These are phyloP conservation scores for Poecilia gillii DNA, from an alignment of 2,797 vertebrate genomes.

Conservation along the genomic window DNA sequence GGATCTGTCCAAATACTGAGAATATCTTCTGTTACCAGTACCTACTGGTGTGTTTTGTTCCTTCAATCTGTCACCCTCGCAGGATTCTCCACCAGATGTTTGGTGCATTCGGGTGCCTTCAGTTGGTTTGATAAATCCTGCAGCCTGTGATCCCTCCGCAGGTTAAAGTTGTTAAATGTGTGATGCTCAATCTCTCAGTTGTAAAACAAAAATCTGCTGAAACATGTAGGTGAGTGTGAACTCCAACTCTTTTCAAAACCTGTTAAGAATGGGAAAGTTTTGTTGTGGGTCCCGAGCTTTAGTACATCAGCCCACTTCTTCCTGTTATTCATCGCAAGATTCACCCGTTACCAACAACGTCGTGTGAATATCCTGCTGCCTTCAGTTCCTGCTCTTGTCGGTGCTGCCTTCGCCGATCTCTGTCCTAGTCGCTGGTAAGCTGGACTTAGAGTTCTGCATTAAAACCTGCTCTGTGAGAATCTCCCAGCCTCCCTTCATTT, in stretches of 20 bases:
- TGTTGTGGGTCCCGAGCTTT: background rate
- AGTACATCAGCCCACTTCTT: background rate
- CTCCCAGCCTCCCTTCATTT: background rate
- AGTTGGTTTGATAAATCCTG: background rate
- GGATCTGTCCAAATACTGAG: background rate
- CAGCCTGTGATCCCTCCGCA: background rate
- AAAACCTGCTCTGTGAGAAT: background rate
- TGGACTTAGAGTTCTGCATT: background rate
- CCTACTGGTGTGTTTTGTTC: background rate
- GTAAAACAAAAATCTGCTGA: slow-evolving; percentile 2
- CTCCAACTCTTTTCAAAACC: background rate
- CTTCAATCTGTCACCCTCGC: background rate
- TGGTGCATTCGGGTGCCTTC: background rate
- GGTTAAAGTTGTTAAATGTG: background rate
- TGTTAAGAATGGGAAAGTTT: background rate
- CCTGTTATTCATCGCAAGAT: background rate
- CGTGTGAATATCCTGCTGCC: background rate
- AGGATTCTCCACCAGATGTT: background rate
- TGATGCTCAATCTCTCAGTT: background rate
- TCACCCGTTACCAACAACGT: background rate
- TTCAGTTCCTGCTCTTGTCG: background rate
- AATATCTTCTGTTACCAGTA: background rate
- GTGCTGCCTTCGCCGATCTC: background rate
- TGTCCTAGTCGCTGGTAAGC: background rate
- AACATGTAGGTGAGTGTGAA: background rate